Conservation (phyloP, 2,888 invertebrate genomes). For the Coecobrya sp. region DNA sequence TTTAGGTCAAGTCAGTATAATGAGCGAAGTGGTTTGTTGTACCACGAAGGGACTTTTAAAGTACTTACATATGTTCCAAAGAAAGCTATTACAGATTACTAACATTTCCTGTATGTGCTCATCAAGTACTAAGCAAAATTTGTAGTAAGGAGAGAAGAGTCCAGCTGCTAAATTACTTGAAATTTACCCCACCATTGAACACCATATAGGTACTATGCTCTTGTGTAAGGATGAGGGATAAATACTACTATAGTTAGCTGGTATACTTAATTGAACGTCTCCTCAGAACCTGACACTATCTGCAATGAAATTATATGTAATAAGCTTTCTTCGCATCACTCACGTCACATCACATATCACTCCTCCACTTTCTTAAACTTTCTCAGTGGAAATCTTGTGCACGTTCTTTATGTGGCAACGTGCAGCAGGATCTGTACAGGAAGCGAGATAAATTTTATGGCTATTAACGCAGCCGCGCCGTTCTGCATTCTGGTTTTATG, state of each 20-base stretch:
- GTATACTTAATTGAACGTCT: constrained; percentile 67
- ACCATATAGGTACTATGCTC: constrained; percentile 25
- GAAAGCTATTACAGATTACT: not conserved
- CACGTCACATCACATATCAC: not conserved
- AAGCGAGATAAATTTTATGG: not conserved
- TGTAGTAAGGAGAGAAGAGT: constrained; percentile 1
- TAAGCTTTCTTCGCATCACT: not conserved
- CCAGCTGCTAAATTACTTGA: constrained; percentile 73
- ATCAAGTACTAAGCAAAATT: constrained; percentile 6
- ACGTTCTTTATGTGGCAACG: not conserved
- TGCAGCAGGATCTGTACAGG: not conserved
- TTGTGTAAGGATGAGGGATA: not conserved
- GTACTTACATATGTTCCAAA: not conserved
- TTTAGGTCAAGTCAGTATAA: not conserved
- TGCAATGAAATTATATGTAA: not conserved
- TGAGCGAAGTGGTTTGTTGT: not conserved
- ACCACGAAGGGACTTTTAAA: constrained; percentile 3
- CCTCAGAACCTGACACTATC: constrained; percentile 59
- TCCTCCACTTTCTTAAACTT: no score
- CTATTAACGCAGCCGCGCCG: not conserved
- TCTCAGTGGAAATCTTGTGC: not conserved
- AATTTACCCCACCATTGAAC: constrained; percentile 31
- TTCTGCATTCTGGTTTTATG: not conserved
- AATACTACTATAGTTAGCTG: constrained; percentile 5
- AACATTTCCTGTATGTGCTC: not conserved